These are phyloP conservation scores for Theonella swinhoei DNA, from an alignment of 37 sponge, comb jelly and placozoan species.

Conservation along the genomic window DNA sequence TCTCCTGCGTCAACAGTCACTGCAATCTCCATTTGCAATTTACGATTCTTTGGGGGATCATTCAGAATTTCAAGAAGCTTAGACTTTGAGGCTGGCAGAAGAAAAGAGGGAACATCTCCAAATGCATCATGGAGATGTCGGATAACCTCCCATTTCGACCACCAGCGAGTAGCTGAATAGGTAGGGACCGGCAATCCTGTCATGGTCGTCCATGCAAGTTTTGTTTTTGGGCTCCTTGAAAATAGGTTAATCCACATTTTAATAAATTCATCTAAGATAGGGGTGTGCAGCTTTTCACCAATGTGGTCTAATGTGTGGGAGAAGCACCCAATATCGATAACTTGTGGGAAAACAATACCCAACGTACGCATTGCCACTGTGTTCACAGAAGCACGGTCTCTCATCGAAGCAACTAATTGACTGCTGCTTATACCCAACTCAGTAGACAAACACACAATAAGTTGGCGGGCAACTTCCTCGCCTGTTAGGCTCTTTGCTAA, in stretches of 20 bases:
- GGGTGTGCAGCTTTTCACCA: constrained; percentile 13
- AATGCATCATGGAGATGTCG: constrained; percentile 10
- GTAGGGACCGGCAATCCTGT: constrained; percentile 15
- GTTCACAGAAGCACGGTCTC: no score
- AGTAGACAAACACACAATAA: no score
- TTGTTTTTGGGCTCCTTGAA: constrained; percentile 11
- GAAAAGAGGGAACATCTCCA: no score
- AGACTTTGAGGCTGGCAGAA: constrained; percentile 7
- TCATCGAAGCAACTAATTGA: no score
- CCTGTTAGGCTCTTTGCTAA: no score
- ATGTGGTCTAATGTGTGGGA: not conserved
- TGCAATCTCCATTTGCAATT: constrained; percentile 14
- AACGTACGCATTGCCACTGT: no score
- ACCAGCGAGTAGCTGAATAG: constrained; percentile 15
- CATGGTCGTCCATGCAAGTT: not conserved
- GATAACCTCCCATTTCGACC: constrained; percentile 26
- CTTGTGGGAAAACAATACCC: no score
- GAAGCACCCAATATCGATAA: no score
- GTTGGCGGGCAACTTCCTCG: no score
- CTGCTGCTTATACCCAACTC: no score
- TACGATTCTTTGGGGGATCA: constrained; percentile 8
- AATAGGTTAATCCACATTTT: constrained; percentile 1
- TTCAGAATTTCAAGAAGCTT: constrained; percentile 5
- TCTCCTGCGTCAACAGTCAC: constrained; percentile 27
- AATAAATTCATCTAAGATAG: constrained; percentile 15